Conservation (phyloP, 2,113 vertebrate genomes). For the Myrmophylax atrothorax region DNA sequence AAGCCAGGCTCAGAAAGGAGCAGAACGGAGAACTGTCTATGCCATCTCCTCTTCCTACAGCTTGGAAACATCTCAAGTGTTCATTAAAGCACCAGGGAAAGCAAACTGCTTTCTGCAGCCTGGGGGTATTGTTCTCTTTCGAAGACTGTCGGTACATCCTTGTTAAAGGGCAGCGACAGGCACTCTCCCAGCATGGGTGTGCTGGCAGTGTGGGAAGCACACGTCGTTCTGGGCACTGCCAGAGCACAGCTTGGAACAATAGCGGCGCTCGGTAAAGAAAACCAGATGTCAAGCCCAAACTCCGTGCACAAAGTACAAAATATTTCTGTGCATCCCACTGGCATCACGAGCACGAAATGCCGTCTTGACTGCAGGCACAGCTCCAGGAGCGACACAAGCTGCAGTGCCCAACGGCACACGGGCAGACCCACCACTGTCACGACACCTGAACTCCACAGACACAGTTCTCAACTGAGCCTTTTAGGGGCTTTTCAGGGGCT, state of each 20-base stretch:
- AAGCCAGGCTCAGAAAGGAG: neutral
- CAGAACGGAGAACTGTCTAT: neutral
- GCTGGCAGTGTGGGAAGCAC: neutral
- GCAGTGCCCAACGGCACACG: accelerated
- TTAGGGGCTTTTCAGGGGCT: no score
- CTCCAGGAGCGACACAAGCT: neutral
- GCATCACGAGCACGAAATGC: neutral
- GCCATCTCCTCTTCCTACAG: neutral
- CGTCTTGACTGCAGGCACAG: neutral
- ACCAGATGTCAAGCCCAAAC: neutral
- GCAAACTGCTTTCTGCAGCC: neutral
- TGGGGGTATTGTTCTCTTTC: neutral
- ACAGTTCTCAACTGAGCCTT: no score
- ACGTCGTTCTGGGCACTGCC: accelerated
- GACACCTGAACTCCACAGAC: no score
- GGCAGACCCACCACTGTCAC: neutral
- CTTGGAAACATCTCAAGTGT: neutral
- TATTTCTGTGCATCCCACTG: neutral
- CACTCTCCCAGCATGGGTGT: neutral
- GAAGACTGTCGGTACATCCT: neutral
- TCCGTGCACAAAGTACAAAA: neutral
- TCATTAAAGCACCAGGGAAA: neutral
- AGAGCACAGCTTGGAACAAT: neutral
- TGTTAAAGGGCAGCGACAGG: neutral
- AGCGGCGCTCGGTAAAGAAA: neutral